phyloP scores from a whole-genome alignment of 1,140 invertebrate species.

The Leptoteleia sp. region DNA sequence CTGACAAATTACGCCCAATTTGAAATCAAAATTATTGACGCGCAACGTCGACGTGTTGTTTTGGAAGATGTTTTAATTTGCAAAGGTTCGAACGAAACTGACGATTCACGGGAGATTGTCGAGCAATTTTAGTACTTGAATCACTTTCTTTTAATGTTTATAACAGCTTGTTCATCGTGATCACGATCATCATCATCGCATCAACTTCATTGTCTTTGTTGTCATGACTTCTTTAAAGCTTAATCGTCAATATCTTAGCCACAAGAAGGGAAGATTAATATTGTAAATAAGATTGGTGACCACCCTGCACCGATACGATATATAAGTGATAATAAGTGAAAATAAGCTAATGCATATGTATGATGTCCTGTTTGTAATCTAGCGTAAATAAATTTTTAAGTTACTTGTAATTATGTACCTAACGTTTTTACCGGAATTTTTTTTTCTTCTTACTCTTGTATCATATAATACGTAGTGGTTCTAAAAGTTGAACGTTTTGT shows the following conservation, averaged over 20 bases:
- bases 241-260: slow-evolving; percentile 41
- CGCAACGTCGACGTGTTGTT: too few relatives aligned
- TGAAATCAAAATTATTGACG: too few relatives aligned
- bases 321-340: slow-evolving; percentile 64
- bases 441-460: slow-evolving; percentile 45
- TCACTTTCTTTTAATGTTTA: slow-evolving; percentile 11
- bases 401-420: slow-evolving; percentile 50
- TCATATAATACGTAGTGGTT: slow-evolving; percentile 29
- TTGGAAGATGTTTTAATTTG: too few relatives aligned
- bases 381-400: slow-evolving; percentile 50
- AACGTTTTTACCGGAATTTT: slow-evolving; percentile 38
- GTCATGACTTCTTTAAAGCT: slow-evolving; percentile 23
- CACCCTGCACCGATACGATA: slow-evolving; percentile 41
- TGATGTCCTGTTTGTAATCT: slow-evolving; percentile 50
- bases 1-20: too few relatives aligned
- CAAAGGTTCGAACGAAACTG: slow-evolving; percentile 7
- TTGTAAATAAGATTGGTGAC: slow-evolving; percentile 60
- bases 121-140: background rate
- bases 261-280: slow-evolving; percentile 37
- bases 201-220: slow-evolving; percentile 44
- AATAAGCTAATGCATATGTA: slow-evolving; percentile 56
- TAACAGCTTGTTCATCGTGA: slow-evolving; percentile 10
- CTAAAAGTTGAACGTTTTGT: slow-evolving; percentile 36
- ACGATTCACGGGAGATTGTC: background rate
- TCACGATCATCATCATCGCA: slow-evolving; percentile 31